phyloP scores from a whole-genome alignment of 1,140 invertebrate species.

The Euura lappo region DNA sequence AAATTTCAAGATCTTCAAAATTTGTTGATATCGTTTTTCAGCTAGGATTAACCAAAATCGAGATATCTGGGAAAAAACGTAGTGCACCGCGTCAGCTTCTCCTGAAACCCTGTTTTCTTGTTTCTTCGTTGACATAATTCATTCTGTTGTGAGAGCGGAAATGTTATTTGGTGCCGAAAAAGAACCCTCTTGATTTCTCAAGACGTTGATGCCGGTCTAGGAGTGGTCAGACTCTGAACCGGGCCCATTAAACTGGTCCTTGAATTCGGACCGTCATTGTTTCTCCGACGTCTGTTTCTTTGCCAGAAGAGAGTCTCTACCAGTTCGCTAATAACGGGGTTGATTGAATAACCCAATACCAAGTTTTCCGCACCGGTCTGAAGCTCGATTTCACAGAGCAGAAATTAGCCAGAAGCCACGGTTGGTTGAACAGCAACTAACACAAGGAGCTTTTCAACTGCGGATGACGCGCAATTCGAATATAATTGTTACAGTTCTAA shows the following conservation, averaged over 20 bases:
- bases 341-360: too few species aligned
- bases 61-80: too few species aligned
- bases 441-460: background rate
- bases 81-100: too few species aligned
- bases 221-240: background rate
- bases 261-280: background rate
- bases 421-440: background rate
- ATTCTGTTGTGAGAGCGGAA: too few species aligned
- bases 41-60: too few species aligned
- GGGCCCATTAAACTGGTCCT: background rate
- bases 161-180: too few species aligned
- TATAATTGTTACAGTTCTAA: background rate
- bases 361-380: background rate
- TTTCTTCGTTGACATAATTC: too few species aligned
- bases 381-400: slow-evolving; percentile 3
- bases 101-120: too few species aligned
- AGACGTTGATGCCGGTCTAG: too few species aligned
- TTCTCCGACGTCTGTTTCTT: background rate
- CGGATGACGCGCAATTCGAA: background rate
- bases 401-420: background rate
- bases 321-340: background rate
- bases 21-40: too few species aligned
- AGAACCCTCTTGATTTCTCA: too few species aligned
- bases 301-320: background rate
- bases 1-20: too few species aligned